Conservation (phyloP, 1,140 invertebrate species). For the Streblospio benedicti region DNA sequence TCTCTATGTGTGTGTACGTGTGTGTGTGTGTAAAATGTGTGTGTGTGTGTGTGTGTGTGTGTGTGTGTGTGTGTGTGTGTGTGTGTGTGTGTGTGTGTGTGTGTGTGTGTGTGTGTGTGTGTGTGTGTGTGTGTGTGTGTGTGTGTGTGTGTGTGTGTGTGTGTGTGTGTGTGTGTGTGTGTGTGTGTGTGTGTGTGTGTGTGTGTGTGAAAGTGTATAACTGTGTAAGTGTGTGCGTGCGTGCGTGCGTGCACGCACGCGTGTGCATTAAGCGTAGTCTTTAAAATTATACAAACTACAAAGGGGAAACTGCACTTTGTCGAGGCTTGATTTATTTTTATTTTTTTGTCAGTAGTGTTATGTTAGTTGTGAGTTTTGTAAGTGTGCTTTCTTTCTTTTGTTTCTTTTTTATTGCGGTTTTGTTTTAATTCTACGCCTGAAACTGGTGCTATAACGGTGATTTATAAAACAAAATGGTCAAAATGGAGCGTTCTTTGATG, state of each 20-base stretch:
- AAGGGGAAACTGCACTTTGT: too few relatives aligned
- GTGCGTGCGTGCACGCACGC: conserved; percentile 13
- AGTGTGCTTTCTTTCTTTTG: too few relatives aligned
- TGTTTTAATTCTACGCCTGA: too few relatives aligned
- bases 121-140: conserved; percentile 23
- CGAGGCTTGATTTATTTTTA: too few relatives aligned
- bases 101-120: conserved; percentile 20
- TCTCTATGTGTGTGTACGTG: conserved; percentile 3
- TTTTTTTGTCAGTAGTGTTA: too few relatives aligned
- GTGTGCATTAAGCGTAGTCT: too few relatives aligned
- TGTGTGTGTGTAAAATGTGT: conserved; percentile 6
- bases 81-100: conserved; percentile 18
- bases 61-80: conserved; percentile 21
- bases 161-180: conserved; percentile 23
- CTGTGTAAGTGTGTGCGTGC: conserved; percentile 16
- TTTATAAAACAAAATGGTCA: too few relatives aligned
- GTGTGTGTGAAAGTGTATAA: conserved; percentile 14
- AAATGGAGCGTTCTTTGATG: too few relatives aligned
- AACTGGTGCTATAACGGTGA: too few relatives aligned
- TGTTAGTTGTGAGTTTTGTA: too few relatives aligned
- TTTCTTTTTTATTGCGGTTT: too few relatives aligned
- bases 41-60: conserved; percentile 4
- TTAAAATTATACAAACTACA: too few relatives aligned
- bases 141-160: conserved; percentile 26
- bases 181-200: conserved; percentile 16